Percentiles rank a stretch among this genome's conserved stretches.
Evolutionary conservation across 2,113 vertebrate species (phyloP).

Genomic region (Willisornis vidua): DNA sequence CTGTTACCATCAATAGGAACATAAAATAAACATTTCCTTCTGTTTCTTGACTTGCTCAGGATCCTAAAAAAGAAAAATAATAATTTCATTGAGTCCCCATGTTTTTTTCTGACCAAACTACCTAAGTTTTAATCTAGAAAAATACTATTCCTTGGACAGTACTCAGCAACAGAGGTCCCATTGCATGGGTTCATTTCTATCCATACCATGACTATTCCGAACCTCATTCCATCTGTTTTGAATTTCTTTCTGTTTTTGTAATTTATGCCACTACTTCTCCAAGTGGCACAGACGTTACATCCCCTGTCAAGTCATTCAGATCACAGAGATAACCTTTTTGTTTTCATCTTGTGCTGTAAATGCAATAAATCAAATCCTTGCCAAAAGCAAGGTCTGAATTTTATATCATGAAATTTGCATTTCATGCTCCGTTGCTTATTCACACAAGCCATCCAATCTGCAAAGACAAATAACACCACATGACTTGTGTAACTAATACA

Average conservation of each 20-base stretch:
- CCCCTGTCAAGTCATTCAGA: constrained; percentile 6
- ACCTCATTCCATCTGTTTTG: neutral
- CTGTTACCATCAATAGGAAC: neutral
- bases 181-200: neutral
- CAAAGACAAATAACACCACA: constrained; percentile 26
- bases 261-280: neutral
- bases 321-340: constrained; percentile 55
- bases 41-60: neutral
- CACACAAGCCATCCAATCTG: constrained; percentile 42
- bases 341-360: constrained; percentile 64
- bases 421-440: constrained; percentile 54
- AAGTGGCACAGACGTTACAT: neutral
- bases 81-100: neutral
- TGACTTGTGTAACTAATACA: constrained; percentile 58
- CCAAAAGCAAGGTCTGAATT: constrained; percentile 61
- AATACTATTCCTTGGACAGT: neutral
- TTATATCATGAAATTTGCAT: constrained; percentile 63
- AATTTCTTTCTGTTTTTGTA: neutral
- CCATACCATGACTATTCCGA: neutral
- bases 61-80: neutral
- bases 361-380: constrained; percentile 64
- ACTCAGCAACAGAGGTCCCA: neutral
- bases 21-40: neutral
- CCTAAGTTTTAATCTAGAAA: neutral
- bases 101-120: neutral